Evolutionary conservation across 2,797 vertebrate species (phyloP), one percentile per base, ranked within the genome.

Genomic region (Melanotaenia boesemani): DNA sequence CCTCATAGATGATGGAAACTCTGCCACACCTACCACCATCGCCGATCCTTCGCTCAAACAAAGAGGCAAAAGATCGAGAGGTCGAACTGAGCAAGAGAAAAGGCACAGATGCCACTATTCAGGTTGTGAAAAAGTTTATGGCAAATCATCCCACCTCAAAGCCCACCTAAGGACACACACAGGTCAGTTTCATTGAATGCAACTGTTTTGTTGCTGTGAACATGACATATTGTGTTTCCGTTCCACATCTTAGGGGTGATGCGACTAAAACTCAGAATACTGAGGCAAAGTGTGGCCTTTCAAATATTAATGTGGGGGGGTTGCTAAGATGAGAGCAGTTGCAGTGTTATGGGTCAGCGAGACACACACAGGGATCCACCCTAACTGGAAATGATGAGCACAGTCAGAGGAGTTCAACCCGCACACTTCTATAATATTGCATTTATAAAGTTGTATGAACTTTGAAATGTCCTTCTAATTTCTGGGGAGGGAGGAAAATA

Each of bases 71-170:
- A 95, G 96, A 88, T 90, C 90, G 85, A 95, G 96, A 86, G 96
- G 95, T 94, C 96, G 96, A 77, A 88, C 90, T 87, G 97, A 97
- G 89, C 96, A 95, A 3, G 97, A 97, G 95, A 97, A 98, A 94
- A 98, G 97, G 96, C 98, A 99, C 96, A 98, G 96, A 96, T 99
- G 97, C 95, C 96, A 97, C 94, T 99, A 98, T 95, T 95, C 95
- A 90, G 98, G 97, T 86, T 99, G 98, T 82, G 97, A 98, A 95
- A 99, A 99, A 97, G 96, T 99, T 96, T 99, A 99, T 93, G 98
- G 98, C 94, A 99, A 99, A 95, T 99, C 98, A 57, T 99, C 98
- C 92, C 98, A 99, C 88, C 97, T 99, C 94, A 99, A 99, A 96
- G 98, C 98, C 92, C 98, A 99, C 88, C 96, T 99, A 94, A 97